These are phyloP conservation scores for Dasyprocta punctata DNA, from an alignment of 2,113 vertebrate genomes.

Conservation along the genomic window DNA sequence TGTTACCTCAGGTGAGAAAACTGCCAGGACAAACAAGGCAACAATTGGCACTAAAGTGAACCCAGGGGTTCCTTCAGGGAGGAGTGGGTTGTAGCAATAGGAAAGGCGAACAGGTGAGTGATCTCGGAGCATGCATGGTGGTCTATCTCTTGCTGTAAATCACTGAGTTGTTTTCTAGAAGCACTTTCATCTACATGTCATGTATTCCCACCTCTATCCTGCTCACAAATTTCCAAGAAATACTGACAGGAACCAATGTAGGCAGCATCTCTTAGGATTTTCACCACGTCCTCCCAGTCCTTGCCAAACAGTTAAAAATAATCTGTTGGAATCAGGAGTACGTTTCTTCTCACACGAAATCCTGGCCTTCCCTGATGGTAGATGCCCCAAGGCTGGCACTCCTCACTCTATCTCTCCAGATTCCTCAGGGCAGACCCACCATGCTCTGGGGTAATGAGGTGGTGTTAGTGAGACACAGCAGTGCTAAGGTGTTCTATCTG, in stretches of 20 bases:
- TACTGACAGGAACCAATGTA: neutral
- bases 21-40: neutral
- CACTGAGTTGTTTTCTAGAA: neutral
- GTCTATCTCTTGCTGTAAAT: neutral
- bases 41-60: neutral
- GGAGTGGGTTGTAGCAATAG: neutral
- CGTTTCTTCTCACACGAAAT: neutral
- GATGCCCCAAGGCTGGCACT: neutral
- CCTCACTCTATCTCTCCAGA: fast-evolving
- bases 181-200: neutral
- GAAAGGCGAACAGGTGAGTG: fast-evolving
- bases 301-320: neutral
- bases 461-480: neutral
- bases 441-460: neutral
- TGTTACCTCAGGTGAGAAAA: neutral
- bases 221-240: neutral
- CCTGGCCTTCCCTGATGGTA: neutral
- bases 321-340: neutral
- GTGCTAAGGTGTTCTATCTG: neutral
- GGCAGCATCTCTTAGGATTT: fast-evolving
- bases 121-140: neutral
- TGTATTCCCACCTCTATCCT: fast-evolving
- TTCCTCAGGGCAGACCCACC: neutral
- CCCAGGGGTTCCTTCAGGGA: neutral
- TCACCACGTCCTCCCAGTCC: neutral